A percentile compares a stretch with the other conserved stretches of the same genome.
Evolutionary conservation across 1,140 invertebrate species (phyloP).

Genomic region (Drosophila carrolli): DNA sequence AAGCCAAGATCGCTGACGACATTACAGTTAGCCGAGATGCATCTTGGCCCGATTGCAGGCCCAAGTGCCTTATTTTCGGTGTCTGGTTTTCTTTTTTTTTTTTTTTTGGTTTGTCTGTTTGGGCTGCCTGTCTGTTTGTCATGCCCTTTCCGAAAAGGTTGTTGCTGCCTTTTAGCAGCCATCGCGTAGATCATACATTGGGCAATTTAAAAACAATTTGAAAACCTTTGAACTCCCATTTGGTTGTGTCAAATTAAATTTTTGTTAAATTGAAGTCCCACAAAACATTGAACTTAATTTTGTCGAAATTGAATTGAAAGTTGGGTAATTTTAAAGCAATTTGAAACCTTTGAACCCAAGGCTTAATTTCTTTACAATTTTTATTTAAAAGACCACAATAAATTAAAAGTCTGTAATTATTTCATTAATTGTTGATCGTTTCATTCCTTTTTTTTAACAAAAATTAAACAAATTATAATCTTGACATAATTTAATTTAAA

Average conservation of each 20-base stretch:
- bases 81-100: constrained; percentile 16
- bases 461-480: too few species aligned
- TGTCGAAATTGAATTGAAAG: background rate
- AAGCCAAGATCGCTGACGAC: constrained; percentile 68
- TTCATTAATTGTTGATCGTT: too few species aligned
- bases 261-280: background rate
- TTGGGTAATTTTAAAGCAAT: background rate
- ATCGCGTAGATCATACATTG: constrained; percentile 39
- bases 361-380: too few species aligned
- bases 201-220: constrained; percentile 48
- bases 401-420: too few species aligned
- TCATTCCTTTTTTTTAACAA: too few species aligned
- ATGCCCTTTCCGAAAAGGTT: constrained; percentile 67
- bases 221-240: constrained; percentile 44
- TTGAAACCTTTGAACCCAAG: too few species aligned
- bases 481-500: too few species aligned
- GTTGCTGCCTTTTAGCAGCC: constrained; percentile 42
- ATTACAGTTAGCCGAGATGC: constrained; percentile 72
- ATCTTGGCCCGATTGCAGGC: constrained; percentile 52
- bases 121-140: constrained; percentile 27
- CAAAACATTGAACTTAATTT: background rate
- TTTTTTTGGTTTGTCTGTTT: constrained; percentile 14
- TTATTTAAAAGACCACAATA: too few species aligned
- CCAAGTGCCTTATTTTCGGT: constrained; percentile 36
- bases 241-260: constrained; percentile 1